phyloP scores from a whole-genome alignment of 2,797 vertebrate species.

The Helarctos malayanus region DNA sequence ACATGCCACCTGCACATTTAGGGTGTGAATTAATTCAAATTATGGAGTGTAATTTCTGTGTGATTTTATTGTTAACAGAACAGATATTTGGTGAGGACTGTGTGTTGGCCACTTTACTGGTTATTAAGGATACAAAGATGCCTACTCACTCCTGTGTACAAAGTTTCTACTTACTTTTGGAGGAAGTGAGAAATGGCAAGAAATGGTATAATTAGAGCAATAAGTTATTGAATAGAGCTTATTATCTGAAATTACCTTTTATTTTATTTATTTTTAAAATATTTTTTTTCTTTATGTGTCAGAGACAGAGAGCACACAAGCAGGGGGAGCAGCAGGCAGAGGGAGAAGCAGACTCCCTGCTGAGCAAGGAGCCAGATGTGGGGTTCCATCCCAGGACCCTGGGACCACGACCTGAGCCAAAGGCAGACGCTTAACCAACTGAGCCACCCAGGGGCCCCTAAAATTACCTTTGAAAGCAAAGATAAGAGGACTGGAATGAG shows the following conservation, averaged over 20 bases:
- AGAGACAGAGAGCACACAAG: too few species aligned
- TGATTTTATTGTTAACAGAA: background rate
- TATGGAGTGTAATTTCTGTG: background rate
- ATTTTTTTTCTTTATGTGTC: too few species aligned
- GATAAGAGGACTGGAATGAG: background rate
- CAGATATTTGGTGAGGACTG: background rate
- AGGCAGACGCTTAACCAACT: too few species aligned
- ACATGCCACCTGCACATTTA: background rate
- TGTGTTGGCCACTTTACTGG: background rate
- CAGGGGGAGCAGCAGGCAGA: too few species aligned
- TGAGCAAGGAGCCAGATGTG: too few species aligned
- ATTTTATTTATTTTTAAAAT: too few species aligned
- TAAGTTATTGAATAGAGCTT: background rate
- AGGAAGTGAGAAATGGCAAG: slow-evolving; percentile 23
- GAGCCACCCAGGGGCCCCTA: too few species aligned
- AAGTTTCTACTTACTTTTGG: background rate
- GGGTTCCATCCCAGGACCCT: too few species aligned
- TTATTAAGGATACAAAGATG: background rate
- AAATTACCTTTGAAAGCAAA: background rate
- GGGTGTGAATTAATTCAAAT: background rate
- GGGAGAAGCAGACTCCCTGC: too few species aligned
- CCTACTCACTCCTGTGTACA: background rate
- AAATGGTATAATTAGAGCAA: background rate
- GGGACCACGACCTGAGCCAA: too few species aligned
- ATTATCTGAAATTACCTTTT: background rate